Evolutionary conservation across 1,140 invertebrate genomes (phyloP).

Genomic region (Acromyrmex charruanus): DNA sequence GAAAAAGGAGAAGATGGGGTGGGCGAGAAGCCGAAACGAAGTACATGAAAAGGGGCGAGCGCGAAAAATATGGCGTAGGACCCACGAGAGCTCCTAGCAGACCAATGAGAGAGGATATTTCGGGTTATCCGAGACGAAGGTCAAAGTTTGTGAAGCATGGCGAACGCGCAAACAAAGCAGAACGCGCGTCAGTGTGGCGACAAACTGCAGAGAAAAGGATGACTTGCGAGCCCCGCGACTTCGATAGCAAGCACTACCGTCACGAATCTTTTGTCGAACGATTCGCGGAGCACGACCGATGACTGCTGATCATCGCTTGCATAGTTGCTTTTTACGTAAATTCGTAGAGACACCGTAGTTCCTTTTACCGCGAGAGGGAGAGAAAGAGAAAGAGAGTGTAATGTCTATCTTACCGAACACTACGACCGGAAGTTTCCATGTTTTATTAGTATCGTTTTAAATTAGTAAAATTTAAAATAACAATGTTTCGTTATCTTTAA

Average conservation of each 20-base stretch:
- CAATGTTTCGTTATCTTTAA: no score
- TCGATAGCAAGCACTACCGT: conserved; percentile 4
- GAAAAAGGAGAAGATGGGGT: not conserved
- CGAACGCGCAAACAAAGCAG: conserved; percentile 49
- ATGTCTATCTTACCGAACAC: not conserved
- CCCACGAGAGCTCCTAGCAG: conserved; percentile 21
- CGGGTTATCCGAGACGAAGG: conserved; percentile 34
- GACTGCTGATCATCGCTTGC: not conserved
- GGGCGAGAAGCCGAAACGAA: conserved; percentile 24
- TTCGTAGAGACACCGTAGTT: not conserved
- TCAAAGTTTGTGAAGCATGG: conserved; percentile 42
- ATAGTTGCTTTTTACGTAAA: conserved; percentile 4
- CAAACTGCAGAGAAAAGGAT: conserved; percentile 29
- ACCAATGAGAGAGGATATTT: conserved; percentile 21
- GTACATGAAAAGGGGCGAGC: not conserved
- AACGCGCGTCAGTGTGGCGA: conserved; percentile 27
- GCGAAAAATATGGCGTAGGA: conserved; percentile 27
- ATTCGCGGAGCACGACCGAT: conserved; percentile 15
- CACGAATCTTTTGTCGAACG: conserved; percentile 28
- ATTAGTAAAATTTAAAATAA: not conserved
- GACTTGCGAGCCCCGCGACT: conserved; percentile 7
- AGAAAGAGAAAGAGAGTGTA: not conserved
- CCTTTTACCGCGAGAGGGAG: not conserved
- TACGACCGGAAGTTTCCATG: not conserved
- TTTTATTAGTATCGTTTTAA: not conserved